Evolutionary conservation across 2,797 vertebrate genomes (phyloP), one percentile per base, ranked within the genome.

Genomic region (Acanthurus leucopareius): DNA sequence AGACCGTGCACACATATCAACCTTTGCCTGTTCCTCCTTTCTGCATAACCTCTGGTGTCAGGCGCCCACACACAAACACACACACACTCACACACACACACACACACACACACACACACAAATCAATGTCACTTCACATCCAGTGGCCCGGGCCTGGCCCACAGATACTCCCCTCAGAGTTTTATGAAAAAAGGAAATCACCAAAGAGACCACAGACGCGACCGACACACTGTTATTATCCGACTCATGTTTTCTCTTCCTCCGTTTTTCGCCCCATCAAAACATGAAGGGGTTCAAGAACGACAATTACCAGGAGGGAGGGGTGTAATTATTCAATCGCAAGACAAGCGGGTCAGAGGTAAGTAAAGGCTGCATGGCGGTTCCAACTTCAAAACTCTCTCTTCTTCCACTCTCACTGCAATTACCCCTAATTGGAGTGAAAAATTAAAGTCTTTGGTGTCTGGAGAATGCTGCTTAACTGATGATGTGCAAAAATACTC

Each of bases 301-400:
- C 90, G 91, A 95, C 93, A 95, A 94, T 94, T 93, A 93, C 89
- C 92, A 93, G 79, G 92, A 93, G 82, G 85, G 86, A 79, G 73
- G 86, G 76, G 88, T 94, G 91, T 93, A 93, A 95, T 95, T 95
- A 94, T 94, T 95, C 89, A 90, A 94, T 92, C 79, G 63, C 80
- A 63, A 90, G 87, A 93, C 91, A 91, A 91, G 89, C 83, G 84
- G 91, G 92, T 90, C 82, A 88, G 91, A 91, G 89, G 90, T 91
- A 93, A 92, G 88, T 93, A 92, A 92, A 94, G 93, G 83, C 88
- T 90, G 82, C 38, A 15, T 10, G 28, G 83, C 49, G 86, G 87
- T 74, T 77, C 83, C 42, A 42, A 93, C 91, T 91, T 93, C 89
- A 88, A 85, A 91, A 89, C 89, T 86, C 88, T 86, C 81, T 85